A percentile compares a stretch with the other conserved stretches of the same genome.
phyloP scores from a whole-genome alignment of 1,140 invertebrate species.

The Penaeus vannamei region DNA sequence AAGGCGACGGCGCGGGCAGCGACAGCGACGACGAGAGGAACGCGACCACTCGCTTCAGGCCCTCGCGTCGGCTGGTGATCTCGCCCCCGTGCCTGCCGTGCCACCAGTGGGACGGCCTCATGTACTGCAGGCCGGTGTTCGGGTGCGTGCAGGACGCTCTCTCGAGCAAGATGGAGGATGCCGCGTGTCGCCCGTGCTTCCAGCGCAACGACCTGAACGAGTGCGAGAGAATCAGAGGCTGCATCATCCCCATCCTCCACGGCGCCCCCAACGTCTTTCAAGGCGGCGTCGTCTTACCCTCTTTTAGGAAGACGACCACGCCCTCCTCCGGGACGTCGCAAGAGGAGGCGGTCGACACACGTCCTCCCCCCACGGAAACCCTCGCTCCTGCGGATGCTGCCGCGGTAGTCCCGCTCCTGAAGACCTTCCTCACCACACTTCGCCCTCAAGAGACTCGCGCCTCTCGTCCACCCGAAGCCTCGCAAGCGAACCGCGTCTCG shows the following conservation, averaged over 20 bases:
- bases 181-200: slow-evolving; percentile 12
- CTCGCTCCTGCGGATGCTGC: neutral
- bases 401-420: neutral
- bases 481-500: no score
- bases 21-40: no score
- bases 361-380: neutral
- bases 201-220: neutral
- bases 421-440: neutral
- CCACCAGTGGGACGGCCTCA: neutral
- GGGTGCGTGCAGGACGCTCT: neutral
- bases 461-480: no score
- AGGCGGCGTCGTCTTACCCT: neutral
- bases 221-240: neutral
- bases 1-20: no score
- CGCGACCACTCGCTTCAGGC: no score
- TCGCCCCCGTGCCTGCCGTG: neutral
- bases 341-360: neutral
- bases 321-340: neutral
- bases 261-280: neutral
- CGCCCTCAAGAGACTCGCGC: no score
- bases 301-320: neutral
- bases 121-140: neutral
- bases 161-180: neutral
- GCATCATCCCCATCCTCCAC: neutral
- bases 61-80: neutral